Evolutionary conservation across 2,888 invertebrate genomes (phyloP), one percentile per base, ranked within the genome.

Genomic region (Hermodice carunculata): DNA sequence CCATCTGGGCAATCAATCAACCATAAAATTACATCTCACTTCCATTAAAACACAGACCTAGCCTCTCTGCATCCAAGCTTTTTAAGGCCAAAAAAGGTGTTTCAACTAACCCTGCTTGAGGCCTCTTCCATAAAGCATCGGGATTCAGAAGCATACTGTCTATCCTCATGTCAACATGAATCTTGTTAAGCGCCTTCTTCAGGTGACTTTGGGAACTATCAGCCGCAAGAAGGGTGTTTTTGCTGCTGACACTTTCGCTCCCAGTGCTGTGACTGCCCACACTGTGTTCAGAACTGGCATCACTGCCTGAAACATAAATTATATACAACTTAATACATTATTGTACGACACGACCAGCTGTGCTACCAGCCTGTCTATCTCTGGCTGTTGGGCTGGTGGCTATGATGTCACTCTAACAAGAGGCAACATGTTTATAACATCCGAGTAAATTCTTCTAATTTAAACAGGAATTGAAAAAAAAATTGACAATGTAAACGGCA

Each of bases 51-150:
- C 11, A 46, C 8, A 8, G 19, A 46, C 8, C 8, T 8, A 14
- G 22, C 24, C 11, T 51, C 19, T 26, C 11, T 17, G 24, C 14
- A 54, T 11, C 8, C 29, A 26, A 28, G 11, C 24, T 14, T 28
- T 8, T 8, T 11, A 51, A 17, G 26, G 51, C 6, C 42, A 59
- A 19, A 19, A 34, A 11, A 1, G 4, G 19, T 44, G 22, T 29
- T 24, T 49, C 4, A 28, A 54, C 75, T 60, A 66, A 81, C 81
- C 82, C 80, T 17, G 81, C 69, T 29, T 77, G 68, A 11, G 74
- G 74, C 48, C 95, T 89, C 83, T 91, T 92, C 96, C 96, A 96
- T 61, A 96, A 87, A 56, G 93, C 89, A 87, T 96, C 95, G 0
- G 96, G 95, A 69, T 84, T 81, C 72, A 93, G 92, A 54, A 95